A percentile compares a stretch with the other conserved stretches of the same genome.
Evolutionary conservation across 1,140 invertebrate species (phyloP).

Genomic region (Pogonomyrmex barbatus): DNA sequence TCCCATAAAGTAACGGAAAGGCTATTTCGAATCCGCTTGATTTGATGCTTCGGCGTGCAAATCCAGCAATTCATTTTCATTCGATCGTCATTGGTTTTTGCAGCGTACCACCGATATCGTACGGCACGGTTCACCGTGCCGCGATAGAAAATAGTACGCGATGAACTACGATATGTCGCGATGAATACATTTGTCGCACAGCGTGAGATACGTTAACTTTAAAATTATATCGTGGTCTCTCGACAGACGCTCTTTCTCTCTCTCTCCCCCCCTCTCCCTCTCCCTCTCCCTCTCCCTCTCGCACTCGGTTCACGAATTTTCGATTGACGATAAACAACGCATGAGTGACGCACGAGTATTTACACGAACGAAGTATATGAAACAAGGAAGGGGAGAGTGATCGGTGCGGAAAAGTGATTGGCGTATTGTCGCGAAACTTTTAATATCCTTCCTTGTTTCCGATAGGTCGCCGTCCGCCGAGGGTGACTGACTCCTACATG

Average conservation of each 20-base stretch:
- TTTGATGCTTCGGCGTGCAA: constrained; percentile 28
- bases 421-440: constrained; percentile 80
- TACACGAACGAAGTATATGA: constrained; percentile 3
- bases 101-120: constrained; percentile 15
- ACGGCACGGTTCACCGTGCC: constrained; percentile 13
- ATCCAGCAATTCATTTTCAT: constrained; percentile 32
- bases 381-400: constrained; percentile 30
- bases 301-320: neutral
- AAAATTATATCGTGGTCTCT: constrained; percentile 4
- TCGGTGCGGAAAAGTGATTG: constrained; percentile 69
- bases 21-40: constrained; percentile 22
- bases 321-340: constrained; percentile 10
- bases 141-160: constrained; percentile 11
- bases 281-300: too few relatives aligned
- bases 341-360: neutral
- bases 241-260: neutral
- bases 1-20: neutral
- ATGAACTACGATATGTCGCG: constrained; percentile 15
- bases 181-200: neutral
- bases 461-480: constrained; percentile 75
- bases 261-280: too few relatives aligned
- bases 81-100: neutral
- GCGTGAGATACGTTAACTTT: neutral
- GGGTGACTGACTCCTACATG: constrained; percentile 69
- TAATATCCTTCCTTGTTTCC: constrained; percentile 80